A percentile compares a stretch with the other conserved stretches of the same genome.
Conservation (phyloP, 2,113 vertebrate genomes). For the Telmatochromis sp. region DNA sequence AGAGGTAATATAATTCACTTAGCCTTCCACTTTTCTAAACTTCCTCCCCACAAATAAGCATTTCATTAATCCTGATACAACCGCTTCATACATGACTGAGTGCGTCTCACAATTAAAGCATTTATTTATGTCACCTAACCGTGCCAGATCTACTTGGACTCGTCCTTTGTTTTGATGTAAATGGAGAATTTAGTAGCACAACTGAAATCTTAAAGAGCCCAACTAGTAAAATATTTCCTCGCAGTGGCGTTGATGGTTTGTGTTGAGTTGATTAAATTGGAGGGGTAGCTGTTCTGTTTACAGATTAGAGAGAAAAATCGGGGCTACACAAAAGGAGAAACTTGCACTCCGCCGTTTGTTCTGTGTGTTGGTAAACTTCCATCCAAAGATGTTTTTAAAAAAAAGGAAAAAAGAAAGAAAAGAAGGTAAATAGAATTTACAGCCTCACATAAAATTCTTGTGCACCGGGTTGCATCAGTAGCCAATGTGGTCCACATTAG, state of each 20-base stretch:
- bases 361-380: conserved; percentile 41
- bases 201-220: conserved; percentile 24
- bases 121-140: conserved; percentile 27
- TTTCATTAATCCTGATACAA: conserved; percentile 14
- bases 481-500: conserved; percentile 41
- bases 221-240: conserved; percentile 5
- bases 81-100: not conserved
- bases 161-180: conserved; percentile 35
- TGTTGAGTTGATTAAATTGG: conserved; percentile 18
- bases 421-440: conserved; percentile 27
- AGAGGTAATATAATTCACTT: not conserved
- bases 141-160: conserved; percentile 28
- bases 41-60: conserved; percentile 1
- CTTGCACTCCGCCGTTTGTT: not conserved
- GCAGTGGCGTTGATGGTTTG: conserved; percentile 1
- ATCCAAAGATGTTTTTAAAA: not conserved
- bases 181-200: conserved; percentile 34
- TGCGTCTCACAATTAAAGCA: not conserved
- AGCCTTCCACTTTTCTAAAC: not conserved
- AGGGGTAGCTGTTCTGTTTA: not conserved
- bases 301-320: not conserved
- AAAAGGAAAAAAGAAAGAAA: not conserved
- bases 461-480: conserved; percentile 20
- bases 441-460: conserved; percentile 35
- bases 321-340: conserved; percentile 18